Evolutionary conservation across 1,140 invertebrate genomes (phyloP).

Genomic region (Drosophila gunungcola): DNA sequence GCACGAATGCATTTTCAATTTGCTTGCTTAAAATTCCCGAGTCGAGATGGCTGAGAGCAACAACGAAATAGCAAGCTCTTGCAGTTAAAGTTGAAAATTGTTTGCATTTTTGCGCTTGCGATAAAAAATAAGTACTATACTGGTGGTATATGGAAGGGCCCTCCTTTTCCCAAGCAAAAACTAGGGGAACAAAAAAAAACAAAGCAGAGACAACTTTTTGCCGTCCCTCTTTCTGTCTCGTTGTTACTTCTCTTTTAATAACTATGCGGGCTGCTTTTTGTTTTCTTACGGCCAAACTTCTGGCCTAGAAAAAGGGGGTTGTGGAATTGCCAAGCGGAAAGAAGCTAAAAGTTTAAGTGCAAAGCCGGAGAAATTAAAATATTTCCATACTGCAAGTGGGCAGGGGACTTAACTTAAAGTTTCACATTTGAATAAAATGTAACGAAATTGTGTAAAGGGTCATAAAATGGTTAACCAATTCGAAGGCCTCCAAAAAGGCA

Average conservation of each 20-base stretch:
- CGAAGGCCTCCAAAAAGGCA: background rate
- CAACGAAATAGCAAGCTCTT: constrained; percentile 30
- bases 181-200: background rate
- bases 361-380: constrained; percentile 36
- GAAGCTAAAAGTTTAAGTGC: constrained; percentile 41
- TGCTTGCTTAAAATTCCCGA: constrained; percentile 37
- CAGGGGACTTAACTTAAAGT: constrained; percentile 14
- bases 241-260: constrained; percentile 35
- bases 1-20: constrained; percentile 52
- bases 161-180: constrained; percentile 1
- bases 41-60: constrained; percentile 9
- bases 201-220: constrained; percentile 44
- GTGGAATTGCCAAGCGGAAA: constrained; percentile 1
- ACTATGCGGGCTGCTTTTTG: constrained; percentile 47
- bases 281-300: constrained; percentile 37
- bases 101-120: constrained; percentile 49
- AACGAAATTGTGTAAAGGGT: background rate
- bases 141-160: background rate
- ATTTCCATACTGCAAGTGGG: constrained; percentile 21
- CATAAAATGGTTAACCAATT: constrained; percentile 41
- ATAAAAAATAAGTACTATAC: constrained; percentile 28
- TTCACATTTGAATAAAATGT: background rate
- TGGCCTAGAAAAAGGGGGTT: constrained; percentile 8
- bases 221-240: constrained; percentile 8
- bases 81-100: constrained; percentile 59